phyloP scores from a whole-genome alignment of 2,888 invertebrate genomes.

The Orthosia incerta region DNA sequence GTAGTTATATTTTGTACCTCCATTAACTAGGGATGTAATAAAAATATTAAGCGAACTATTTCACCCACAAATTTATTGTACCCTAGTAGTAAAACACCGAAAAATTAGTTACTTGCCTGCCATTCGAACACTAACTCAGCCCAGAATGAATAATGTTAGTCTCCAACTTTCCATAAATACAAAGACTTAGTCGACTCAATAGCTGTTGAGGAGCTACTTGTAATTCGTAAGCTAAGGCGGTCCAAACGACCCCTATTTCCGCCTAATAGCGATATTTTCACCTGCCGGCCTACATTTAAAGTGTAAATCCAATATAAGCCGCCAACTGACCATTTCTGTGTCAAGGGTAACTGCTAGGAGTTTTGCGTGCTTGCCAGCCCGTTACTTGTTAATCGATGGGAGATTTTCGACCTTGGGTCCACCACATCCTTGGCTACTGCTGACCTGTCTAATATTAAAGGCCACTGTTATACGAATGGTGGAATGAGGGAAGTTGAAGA shows the following conservation, averaged over 20 bases:
- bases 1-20: background rate
- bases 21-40: background rate
- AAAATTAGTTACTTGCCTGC: conserved; percentile 3
- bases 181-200: conserved; percentile 43
- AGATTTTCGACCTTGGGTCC: conserved; percentile 88
- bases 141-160: conserved; percentile 17
- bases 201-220: conserved; percentile 32
- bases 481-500: conserved; percentile 56
- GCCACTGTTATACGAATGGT: conserved; percentile 63
- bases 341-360: conserved; percentile 86
- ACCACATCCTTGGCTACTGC: conserved; percentile 84
- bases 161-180: conserved; percentile 46
- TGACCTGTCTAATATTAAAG: conserved; percentile 83
- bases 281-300: conserved; percentile 81
- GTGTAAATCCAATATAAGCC: conserved; percentile 74
- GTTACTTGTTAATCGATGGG: conserved; percentile 85
- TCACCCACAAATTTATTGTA: background rate
- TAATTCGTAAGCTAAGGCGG: conserved; percentile 59
- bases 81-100: background rate
- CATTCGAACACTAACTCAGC: background rate
- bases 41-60: background rate
- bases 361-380: conserved; percentile 85
- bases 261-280: conserved; percentile 72
- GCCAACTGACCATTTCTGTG: conserved; percentile 85
- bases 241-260: conserved; percentile 75